Conservation (phyloP, 2,888 invertebrate species). For the Cheiracanthium punctorium region DNA sequence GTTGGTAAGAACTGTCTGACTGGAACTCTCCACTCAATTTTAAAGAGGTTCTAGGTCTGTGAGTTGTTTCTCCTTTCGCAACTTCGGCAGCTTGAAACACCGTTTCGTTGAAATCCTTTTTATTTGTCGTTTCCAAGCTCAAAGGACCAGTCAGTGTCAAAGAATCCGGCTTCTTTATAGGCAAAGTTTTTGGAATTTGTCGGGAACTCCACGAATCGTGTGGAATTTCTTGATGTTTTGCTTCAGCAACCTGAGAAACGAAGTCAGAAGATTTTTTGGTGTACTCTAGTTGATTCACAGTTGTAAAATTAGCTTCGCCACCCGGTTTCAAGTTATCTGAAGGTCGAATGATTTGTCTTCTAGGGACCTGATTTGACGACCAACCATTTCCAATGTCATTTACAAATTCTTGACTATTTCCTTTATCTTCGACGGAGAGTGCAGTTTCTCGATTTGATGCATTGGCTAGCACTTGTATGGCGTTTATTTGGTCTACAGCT, state of each 20-base stretch:
- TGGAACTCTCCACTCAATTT: slow-evolving; percentile 66
- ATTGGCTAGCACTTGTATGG: not conserved
- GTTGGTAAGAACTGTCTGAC: slow-evolving; percentile 58
- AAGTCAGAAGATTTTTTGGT: not conserved
- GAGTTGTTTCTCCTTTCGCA: not conserved
- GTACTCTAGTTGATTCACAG: slow-evolving; percentile 51
- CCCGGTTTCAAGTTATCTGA: slow-evolving; percentile 68
- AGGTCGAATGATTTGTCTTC: slow-evolving; percentile 49
- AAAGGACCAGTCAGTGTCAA: slow-evolving; percentile 30
- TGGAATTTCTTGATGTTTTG: not conserved
- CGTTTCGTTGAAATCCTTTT: slow-evolving; percentile 17
- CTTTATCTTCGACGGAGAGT: slow-evolving; percentile 30
- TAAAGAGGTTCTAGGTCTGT: slow-evolving; percentile 67
- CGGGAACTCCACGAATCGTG: slow-evolving; percentile 41
- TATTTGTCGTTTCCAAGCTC: slow-evolving; percentile 31
- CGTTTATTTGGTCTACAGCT: slow-evolving; percentile 22
- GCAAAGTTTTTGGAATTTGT: slow-evolving; percentile 49
- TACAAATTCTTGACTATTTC: slow-evolving; percentile 26
- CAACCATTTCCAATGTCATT: not conserved
- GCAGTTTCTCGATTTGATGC: slow-evolving; percentile 20
- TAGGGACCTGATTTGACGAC: slow-evolving; percentile 50
- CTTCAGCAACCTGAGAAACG: not conserved
- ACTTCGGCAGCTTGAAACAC: not conserved
- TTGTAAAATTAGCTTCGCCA: slow-evolving; percentile 67
- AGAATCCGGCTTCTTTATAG: slow-evolving; percentile 36